Conservation (phyloP, 1,140 invertebrate genomes). For the Luehdorfia chinensis region DNA sequence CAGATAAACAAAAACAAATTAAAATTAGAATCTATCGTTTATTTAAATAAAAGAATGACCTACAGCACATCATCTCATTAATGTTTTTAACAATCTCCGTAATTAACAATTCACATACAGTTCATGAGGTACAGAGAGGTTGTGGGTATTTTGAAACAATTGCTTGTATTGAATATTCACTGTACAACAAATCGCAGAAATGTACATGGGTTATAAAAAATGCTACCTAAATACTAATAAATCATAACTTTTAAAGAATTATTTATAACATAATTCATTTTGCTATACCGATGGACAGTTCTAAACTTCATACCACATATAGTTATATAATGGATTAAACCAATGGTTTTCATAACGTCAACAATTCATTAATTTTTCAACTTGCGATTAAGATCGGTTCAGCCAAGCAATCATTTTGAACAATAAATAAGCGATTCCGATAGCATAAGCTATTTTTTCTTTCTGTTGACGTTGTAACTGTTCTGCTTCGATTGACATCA, state of each 20-base stretch:
- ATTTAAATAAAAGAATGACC: slow-evolving; percentile 44
- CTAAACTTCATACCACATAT: slow-evolving; percentile 25
- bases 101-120: slow-evolving; percentile 46
- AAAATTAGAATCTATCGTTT: slow-evolving; percentile 24
- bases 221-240: slow-evolving; percentile 50
- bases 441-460: slow-evolving; percentile 88
- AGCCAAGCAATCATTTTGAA: slow-evolving; percentile 92
- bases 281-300: slow-evolving; percentile 32
- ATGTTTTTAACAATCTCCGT: slow-evolving; percentile 35
- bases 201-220: slow-evolving; percentile 50
- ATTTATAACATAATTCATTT: slow-evolving; percentile 30
- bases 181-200: slow-evolving; percentile 51
- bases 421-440: slow-evolving; percentile 89
- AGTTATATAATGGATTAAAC: slow-evolving; percentile 27
- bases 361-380: slow-evolving; percentile 55
- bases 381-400: slow-evolving; percentile 80
- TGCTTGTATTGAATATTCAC: slow-evolving; percentile 37
- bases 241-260: slow-evolving; percentile 30
- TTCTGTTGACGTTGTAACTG: slow-evolving; percentile 87
- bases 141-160: slow-evolving; percentile 18
- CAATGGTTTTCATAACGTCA: slow-evolving; percentile 47
- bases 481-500: slow-evolving; percentile 90
- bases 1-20: too few relatives aligned
- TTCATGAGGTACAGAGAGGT: slow-evolving; percentile 29
- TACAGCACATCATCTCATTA: slow-evolving; percentile 38